Percentiles rank a stretch among this genome's conserved stretches.
phyloP scores from a whole-genome alignment of 2,797 vertebrate genomes.

The Peromyscus aztecus region DNA sequence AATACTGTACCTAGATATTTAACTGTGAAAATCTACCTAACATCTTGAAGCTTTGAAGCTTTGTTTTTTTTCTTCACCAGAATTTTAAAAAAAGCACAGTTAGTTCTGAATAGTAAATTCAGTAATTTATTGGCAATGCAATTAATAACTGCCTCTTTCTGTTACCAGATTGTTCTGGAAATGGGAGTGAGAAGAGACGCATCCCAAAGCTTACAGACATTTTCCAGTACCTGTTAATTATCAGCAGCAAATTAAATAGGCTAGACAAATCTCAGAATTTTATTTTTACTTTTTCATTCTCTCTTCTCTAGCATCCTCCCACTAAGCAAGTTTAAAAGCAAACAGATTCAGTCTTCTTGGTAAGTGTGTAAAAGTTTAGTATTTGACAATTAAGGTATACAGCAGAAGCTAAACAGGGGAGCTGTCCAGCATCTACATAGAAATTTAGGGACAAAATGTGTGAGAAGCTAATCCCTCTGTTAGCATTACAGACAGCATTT shows the following conservation, averaged over 20 bases:
- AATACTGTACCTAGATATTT: slow-evolving; percentile 6
- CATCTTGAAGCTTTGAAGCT: background rate
- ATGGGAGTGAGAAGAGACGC: background rate
- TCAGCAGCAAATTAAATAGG: background rate
- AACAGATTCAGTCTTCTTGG: background rate
- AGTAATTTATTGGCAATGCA: background rate
- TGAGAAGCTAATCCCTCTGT: background rate
- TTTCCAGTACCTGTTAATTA: slow-evolving; percentile 23
- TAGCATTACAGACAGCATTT: background rate
- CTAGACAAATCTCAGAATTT: background rate
- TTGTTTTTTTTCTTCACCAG: background rate
- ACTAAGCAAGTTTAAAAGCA: background rate
- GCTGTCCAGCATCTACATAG: slow-evolving; percentile 56
- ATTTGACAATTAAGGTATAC: background rate
- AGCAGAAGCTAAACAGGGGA: background rate
- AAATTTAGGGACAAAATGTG: background rate
- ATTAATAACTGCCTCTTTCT: background rate
- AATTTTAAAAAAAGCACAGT: slow-evolving; percentile 5
- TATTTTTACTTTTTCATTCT: background rate
- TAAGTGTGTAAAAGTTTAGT: background rate
- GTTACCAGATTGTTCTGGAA: background rate
- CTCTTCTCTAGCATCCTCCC: background rate
- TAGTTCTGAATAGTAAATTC: slow-evolving; percentile 20
- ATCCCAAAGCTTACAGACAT: background rate
- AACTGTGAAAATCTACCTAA: slow-evolving; percentile 15